These are phyloP conservation scores for Aradophagus sp. DNA, from an alignment of 1,140 invertebrate species.

Conservation along the genomic window DNA sequence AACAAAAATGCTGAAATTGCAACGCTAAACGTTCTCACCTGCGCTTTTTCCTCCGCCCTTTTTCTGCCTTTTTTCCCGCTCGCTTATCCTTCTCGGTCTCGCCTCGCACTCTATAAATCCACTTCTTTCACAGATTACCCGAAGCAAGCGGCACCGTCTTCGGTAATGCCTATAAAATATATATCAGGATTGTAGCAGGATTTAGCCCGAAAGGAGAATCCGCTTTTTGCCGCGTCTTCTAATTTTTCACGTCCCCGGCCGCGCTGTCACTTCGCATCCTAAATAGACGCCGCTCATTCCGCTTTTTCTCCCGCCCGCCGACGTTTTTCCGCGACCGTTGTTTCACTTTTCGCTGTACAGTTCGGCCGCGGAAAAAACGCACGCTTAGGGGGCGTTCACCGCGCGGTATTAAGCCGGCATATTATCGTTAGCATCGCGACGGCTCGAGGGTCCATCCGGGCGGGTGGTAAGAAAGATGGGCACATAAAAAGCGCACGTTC, in stretches of 20 bases:
- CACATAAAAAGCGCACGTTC: constrained; percentile 20
- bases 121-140: constrained; percentile 51
- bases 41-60: constrained; percentile 3
- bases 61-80: background rate
- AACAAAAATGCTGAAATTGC: constrained; percentile 10
- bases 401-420: constrained; percentile 31
- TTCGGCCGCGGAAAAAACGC: constrained; percentile 1
- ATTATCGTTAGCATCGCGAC: constrained; percentile 14
- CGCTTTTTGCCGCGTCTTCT: constrained; percentile 40
- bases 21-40: constrained; percentile 24
- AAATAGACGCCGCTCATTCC: constrained; percentile 28
- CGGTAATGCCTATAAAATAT: constrained; percentile 51
- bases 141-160: constrained; percentile 44
- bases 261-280: constrained; percentile 39
- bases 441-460: background rate
- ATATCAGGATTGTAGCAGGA: constrained; percentile 46
- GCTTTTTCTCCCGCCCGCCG: constrained; percentile 12
- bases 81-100: constrained; percentile 8
- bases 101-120: constrained; percentile 45
- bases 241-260: constrained; percentile 36
- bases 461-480: constrained; percentile 18
- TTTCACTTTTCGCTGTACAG: constrained; percentile 9
- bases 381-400: constrained; percentile 8
- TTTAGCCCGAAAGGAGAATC: constrained; percentile 47
- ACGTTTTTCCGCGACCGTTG: constrained; percentile 11